Evolutionary conservation across 1,140 invertebrate species (phyloP).

Genomic region (Tyrophagus putrescentiae): DNA sequence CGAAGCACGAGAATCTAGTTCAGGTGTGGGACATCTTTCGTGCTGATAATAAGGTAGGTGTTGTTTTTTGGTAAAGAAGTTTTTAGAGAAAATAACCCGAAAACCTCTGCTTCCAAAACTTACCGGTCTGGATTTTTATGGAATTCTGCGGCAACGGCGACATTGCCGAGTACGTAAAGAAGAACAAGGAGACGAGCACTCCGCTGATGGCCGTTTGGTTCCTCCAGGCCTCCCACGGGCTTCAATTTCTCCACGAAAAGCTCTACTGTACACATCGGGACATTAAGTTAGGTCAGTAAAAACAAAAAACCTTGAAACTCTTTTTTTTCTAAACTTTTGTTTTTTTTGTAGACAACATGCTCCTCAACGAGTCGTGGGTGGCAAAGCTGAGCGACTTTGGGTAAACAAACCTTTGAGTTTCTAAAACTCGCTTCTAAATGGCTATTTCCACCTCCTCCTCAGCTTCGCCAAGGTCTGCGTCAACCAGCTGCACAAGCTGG

Average conservation of each 20-base stretch:
- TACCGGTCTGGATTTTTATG: slow-evolving; percentile 23
- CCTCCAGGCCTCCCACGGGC: slow-evolving; percentile 1
- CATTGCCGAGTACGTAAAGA: slow-evolving; percentile 16
- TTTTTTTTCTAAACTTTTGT: no score
- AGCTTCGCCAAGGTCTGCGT: no score
- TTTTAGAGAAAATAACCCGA: no score
- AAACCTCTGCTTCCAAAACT: no score
- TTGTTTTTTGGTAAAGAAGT: no score
- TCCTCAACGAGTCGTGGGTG: slow-evolving; percentile 4
- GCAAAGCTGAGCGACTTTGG: slow-evolving; percentile 24
- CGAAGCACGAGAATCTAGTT: slow-evolving; percentile 19
- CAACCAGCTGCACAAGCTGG: neutral
- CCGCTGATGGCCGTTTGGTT: slow-evolving; percentile 14
- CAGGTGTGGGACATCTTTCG: slow-evolving; percentile 23
- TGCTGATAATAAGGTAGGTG: slow-evolving; percentile 1
- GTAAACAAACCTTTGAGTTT: no score
- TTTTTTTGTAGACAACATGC: slow-evolving; percentile 24
- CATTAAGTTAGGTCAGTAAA: slow-evolving; percentile 20
- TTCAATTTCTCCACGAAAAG: slow-evolving; percentile 18
- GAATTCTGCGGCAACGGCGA: slow-evolving; percentile 20
- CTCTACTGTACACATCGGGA: slow-evolving; percentile 19
- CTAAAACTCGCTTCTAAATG: no score
- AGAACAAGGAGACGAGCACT: neutral
- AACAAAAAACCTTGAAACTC: no score
- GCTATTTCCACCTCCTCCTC: no score